Base-by-base conservation (phyloP, 2,888 invertebrate genomes). In the Hesperia comma region DNA sequence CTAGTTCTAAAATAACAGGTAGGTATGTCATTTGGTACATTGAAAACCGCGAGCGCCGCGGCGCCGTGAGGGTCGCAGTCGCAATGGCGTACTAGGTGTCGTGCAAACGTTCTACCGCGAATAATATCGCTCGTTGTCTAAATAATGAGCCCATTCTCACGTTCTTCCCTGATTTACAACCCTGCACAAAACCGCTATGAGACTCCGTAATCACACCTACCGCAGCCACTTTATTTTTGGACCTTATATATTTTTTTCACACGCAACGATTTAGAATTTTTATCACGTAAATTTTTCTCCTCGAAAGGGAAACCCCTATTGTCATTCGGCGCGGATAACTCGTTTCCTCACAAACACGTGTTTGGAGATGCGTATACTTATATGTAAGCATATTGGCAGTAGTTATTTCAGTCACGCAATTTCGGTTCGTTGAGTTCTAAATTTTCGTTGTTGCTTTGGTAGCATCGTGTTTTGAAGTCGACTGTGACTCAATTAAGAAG, bases 271-370 rank as follows among this genome's bases (percentile, higher is more conserved):
- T 90, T 88, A 83, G 87, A 86, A 90, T 92, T 88, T 91, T 85
- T 88, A 90, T 90, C 92, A 92, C 92, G 92, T 92, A 90, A 91
- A 91, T 92, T 91, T 66, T 92, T 88, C 88, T 86, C 87, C 87
- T 87, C 81, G 90, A 90, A 90, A 92, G 91, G 91, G 92, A 92
- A 92, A 91, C 88, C 86, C 82, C 81, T 82, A 92, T 92, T 92
- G 92, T 90, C 84, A 92, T 92, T 91, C 92, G 74, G 77, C 75
- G 80, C 85, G 84, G 82, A 84, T 80, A 79, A 77, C 77, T 77
- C 83, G 87, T 88, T 89, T 91, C 90, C 90, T 88, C 80, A 86
- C 86, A 80, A 89, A 92, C 92, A 91, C 91, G 90, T 90, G 90
- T 90, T 87, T 78, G 78, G 79, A 82, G 71, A 75, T 75, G 74